Percentiles rank a stretch among this genome's conserved stretches.
Evolutionary conservation across 2,113 vertebrate genomes (phyloP).

Genomic region (Catharus fuscescens): DNA sequence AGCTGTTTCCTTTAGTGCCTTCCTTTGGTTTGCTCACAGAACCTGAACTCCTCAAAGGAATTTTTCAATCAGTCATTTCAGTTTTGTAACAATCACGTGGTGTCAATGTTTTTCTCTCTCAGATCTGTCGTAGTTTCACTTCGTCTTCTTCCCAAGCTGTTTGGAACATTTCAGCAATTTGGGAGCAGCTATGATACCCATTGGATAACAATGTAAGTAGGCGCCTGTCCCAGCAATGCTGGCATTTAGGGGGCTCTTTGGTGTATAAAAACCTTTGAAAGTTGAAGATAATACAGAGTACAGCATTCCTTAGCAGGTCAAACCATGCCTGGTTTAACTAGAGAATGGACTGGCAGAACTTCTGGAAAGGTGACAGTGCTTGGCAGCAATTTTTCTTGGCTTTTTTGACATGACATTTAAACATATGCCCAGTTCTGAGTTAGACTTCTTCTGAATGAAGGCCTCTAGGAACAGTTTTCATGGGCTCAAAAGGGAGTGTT

Average conservation of each 20-base stretch:
- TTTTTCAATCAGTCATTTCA: background rate
- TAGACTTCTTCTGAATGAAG: background rate
- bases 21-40: background rate
- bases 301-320: background rate
- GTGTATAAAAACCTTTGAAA: background rate
- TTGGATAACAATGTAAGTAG: conserved; percentile 98
- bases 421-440: background rate
- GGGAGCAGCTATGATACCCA: conserved; percentile 99
- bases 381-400: background rate
- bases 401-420: background rate
- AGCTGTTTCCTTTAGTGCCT: background rate
- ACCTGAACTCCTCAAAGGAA: background rate
- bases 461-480: background rate
- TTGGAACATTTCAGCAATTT: conserved; percentile 98
- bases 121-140: conserved; percentile 98
- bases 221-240: background rate
- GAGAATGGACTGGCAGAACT: background rate
- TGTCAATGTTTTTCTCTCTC: background rate
- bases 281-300: background rate
- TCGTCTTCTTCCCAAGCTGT: conserved; percentile 95
- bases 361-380: background rate
- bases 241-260: background rate
- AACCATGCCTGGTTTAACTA: background rate
- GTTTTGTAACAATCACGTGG: background rate
- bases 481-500: background rate